A percentile compares a stretch with the other conserved stretches of the same genome.
Conservation (phyloP, 64 coral and sea anemone genomes). For the Orbicella faveolata region DNA sequence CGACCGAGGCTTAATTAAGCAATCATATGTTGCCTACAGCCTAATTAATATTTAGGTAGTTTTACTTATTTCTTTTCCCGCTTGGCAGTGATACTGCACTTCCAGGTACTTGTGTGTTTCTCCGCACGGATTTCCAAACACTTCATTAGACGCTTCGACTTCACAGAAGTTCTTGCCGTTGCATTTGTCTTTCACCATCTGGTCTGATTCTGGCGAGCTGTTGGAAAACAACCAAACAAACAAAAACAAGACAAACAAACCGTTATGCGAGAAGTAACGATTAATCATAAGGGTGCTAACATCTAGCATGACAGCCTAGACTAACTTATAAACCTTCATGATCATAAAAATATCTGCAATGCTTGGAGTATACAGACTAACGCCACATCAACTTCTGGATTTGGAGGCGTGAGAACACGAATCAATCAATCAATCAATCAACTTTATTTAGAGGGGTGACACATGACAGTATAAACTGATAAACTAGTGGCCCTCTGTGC, state of each 20-base stretch:
- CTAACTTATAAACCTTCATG: too few species aligned
- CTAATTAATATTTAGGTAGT: neutral
- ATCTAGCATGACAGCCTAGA: neutral
- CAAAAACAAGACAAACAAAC: neutral
- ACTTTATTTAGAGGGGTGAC: too few species aligned
- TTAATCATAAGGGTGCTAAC: neutral
- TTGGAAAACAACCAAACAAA: neutral
- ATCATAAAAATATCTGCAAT: too few species aligned
- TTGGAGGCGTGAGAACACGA: too few species aligned
- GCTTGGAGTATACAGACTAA: too few species aligned
- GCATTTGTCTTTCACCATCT: constrained; percentile 45
- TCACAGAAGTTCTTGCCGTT: constrained; percentile 35
- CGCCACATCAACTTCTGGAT: too few species aligned
- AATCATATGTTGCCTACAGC: too few species aligned
- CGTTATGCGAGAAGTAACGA: neutral
- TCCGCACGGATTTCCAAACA: constrained; percentile 62
- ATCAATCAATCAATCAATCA: too few species aligned
- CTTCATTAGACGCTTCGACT: constrained; percentile 54
- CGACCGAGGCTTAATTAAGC: too few species aligned
- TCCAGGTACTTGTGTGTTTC: constrained; percentile 63
- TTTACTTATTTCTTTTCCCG: constrained; percentile 4
- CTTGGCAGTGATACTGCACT: constrained; percentile 40
- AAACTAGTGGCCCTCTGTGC: too few species aligned
- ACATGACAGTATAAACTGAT: too few species aligned
- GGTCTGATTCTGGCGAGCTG: constrained; percentile 29